Evolutionary conservation across 2,797 vertebrate genomes (phyloP), one percentile per base, ranked within the genome.

Genomic region (Silurus lanzhouensis): DNA sequence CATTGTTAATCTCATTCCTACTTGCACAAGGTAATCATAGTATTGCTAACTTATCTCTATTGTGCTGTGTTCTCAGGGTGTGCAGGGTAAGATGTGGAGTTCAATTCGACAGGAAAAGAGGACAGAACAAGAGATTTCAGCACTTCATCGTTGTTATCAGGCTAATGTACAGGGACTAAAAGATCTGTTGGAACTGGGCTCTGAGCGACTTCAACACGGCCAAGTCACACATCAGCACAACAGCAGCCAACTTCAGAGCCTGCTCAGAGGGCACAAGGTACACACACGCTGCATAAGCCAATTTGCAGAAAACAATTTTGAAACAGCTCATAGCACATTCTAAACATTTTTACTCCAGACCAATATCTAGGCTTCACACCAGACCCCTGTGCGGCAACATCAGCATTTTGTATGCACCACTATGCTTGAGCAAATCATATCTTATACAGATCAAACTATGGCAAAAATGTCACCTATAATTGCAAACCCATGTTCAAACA

Each of bases 241-340:
- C 89, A 94, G 90, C 89, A 86, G 76, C 70, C 92, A 95, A 86
- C 93, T 97, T 81, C 93, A 95, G 82, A 91, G 89, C 52, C 87
- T 92, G 57, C 91, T 97, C 90, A 90, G 93, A 88, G 94, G 94
- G 90, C 94, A 96, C 84, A 93, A 97, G 96, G 98, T 99, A 94
- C 68, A 27, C 82, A 76, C 20, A 79, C 14, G 22, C 63, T 31
- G 25, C 64, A 31, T 31, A 7, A 15, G 6, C 67, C 58, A 6
- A 60, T 78, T 60, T 78, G 12, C 76, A 44, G 27, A 13, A 76
- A 60, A 38, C 44, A n/a, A 14, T 78, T 60, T 14, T 78, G 57
- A 60, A 77, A 60, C 75, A 60, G 27, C 19, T 38, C 0, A 2
- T 58, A 31, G 25, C 60, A 38, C 12, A 10, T 31, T 31, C 15